Conservation (phyloP, 2,888 invertebrate genomes). For the Timema podura region DNA sequence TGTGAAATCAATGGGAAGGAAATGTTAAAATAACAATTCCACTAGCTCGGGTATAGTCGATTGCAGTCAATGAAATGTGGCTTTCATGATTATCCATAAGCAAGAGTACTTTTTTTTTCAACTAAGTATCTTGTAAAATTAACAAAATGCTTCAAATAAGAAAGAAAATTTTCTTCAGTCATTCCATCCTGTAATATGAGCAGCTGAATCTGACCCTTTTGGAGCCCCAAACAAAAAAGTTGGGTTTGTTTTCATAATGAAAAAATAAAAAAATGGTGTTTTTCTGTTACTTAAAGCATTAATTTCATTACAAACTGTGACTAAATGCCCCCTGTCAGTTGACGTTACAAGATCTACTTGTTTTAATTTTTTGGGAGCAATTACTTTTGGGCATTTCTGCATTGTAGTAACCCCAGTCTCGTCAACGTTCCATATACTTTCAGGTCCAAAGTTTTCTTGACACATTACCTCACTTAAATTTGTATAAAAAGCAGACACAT, state of each 20-base stretch:
- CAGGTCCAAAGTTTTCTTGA: too few species aligned
- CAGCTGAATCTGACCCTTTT: not conserved
- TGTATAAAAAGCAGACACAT: too few species aligned
- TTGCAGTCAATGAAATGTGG: constrained; percentile 14
- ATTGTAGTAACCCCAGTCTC: too few species aligned
- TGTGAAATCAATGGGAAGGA: constrained; percentile 43
- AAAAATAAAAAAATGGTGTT: constrained; percentile 1
- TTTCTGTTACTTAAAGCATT: not conserved
- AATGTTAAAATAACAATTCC: constrained; percentile 43
- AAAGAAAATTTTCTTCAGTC: constrained; percentile 4
- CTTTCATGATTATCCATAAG: constrained; percentile 17
- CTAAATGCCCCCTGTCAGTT: constrained; percentile 2
- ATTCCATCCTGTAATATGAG: constrained; percentile 11
- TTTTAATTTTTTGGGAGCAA: too few species aligned
- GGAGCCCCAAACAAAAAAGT: constrained; percentile 1
- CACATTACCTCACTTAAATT: too few species aligned
- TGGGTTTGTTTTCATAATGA: not conserved
- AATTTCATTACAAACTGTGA: not conserved
- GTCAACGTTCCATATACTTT: too few species aligned
- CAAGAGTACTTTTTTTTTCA: constrained; percentile 10
- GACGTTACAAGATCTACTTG: too few species aligned
- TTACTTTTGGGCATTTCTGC: too few species aligned
- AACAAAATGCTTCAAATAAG: constrained; percentile 15
- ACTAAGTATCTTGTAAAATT: not conserved
- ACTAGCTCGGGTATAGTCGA: constrained; percentile 37